These are phyloP conservation scores for Rutpela maculata DNA, from an alignment of 2,888 invertebrate genomes.

Conservation along the genomic window DNA sequence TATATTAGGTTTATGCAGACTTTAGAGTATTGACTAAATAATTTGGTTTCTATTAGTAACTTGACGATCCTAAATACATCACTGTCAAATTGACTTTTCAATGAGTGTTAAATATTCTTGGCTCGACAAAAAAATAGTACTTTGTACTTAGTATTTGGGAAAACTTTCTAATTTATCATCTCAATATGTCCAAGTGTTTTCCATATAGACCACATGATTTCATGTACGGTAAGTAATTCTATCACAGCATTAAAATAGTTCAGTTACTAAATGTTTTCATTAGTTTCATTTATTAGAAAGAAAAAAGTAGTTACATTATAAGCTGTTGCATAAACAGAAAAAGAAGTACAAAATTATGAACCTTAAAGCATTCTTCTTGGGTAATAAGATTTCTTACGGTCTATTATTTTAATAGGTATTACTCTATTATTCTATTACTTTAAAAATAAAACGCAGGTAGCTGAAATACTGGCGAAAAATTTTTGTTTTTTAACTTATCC, in stretches of 20 bases:
- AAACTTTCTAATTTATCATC: background rate
- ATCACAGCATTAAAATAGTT: background rate
- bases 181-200: constrained; percentile 46
- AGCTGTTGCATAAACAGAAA: no score
- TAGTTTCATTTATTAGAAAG: background rate
- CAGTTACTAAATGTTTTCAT: background rate
- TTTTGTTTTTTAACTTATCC: no score
- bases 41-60: constrained; percentile 41
- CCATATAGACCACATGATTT: constrained; percentile 63
- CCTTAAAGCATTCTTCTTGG: no score
- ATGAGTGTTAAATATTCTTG: constrained; percentile 2
- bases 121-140: background rate
- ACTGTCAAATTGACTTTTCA: constrained; percentile 45
- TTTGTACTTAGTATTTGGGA: background rate
- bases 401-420: no score
- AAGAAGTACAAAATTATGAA: no score
- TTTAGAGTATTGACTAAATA: constrained; percentile 41
- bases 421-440: no score
- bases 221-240: constrained; percentile 60
- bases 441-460: no score
- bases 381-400: no score
- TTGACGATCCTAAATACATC: background rate
- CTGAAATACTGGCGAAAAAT: no score
- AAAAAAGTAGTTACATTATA: no score
- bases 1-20: background rate